Evolutionary conservation across 1,140 invertebrate genomes (phyloP), one percentile per base, ranked within the genome.

Genomic region (Pararge aegeria): DNA sequence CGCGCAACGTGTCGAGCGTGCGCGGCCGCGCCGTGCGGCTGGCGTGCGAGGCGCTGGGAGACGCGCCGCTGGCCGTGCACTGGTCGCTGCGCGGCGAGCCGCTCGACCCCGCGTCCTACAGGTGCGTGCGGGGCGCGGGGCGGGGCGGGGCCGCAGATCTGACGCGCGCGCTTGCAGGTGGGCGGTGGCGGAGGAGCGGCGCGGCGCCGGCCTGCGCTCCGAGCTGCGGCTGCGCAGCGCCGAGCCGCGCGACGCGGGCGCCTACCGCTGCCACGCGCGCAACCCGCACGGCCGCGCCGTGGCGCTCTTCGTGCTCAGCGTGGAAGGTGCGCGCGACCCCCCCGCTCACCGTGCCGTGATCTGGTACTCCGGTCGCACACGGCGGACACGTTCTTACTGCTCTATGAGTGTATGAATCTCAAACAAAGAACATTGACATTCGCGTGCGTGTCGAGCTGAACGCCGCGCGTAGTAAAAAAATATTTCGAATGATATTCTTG

Each of bases 261-360:
- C 94, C 42, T 98, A 97, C 87, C 93, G 94, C 18, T 98, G 97
- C 79, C 92, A 93, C 6, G 96, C 96, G 0, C 93, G 93, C 67
- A 98, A 98, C 85, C 92, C 92, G 1, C 95, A 94, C 75, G 97
- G 97, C 0, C 92, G 93, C 34, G 95, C 95, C 71, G 95, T 96
- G 65, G 93, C 95, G 65, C 89, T 94, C 1, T 94, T 96, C 2
- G 62, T 94, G 94, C 80, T 87, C 98, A 0, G 92, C 10, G 95
- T 98, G 0, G 95, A 96, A 93, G 95, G 95, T 95, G 12, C 27
- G 24, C 7, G n/a, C 24, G 24, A 2, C 24, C 2, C 24, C 24
- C 24, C 24, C 2, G 2, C 24, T 24, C 24, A 7, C 24, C 3
- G 7, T 24, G 3, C 24, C 7, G 3, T 24, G 24, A 24, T 46